A percentile compares a stretch with the other conserved stretches of the same genome.
Conservation (phyloP, 2,797 vertebrate species). For the Alcedo atthis region DNA sequence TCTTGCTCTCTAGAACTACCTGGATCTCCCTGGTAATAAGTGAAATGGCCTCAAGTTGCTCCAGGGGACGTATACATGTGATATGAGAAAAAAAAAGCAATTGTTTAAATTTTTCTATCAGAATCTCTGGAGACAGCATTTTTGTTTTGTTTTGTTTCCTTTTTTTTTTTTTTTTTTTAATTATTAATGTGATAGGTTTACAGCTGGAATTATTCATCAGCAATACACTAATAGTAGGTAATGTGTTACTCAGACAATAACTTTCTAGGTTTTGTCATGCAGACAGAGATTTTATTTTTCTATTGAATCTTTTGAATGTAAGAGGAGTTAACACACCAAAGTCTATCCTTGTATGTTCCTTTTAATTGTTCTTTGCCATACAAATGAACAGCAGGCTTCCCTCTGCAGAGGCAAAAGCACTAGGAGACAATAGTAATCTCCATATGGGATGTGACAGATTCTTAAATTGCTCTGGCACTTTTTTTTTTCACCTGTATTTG, state of each 20-base stretch:
- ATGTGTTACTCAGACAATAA: slow-evolving; percentile 48
- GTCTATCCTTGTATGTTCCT: background rate
- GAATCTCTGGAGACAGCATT: slow-evolving; percentile 19
- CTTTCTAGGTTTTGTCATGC: background rate
- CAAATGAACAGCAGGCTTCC: background rate
- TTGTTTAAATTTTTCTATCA: slow-evolving; percentile 50
- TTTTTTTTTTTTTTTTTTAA: slow-evolving; percentile 2
- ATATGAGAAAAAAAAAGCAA: too few species aligned
- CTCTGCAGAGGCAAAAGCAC: background rate
- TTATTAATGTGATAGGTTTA: slow-evolving; percentile 53
- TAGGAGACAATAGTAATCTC: background rate
- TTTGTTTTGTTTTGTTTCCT: background rate
- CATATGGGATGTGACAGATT: background rate
- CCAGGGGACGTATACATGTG: too few species aligned
- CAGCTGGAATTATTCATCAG: background rate
- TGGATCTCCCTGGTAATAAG: too few species aligned
- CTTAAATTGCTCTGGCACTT: background rate
- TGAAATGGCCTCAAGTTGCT: too few species aligned
- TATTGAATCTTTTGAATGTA: background rate
- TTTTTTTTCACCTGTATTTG: background rate
- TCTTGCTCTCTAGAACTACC: too few species aligned
- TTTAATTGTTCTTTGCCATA: background rate
- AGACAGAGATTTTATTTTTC: background rate
- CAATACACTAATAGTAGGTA: slow-evolving; percentile 15
- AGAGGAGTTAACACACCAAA: background rate